Percentiles rank a stretch among this genome's conserved stretches.
These are phyloP conservation scores for Stenoptilia bipunctidactyla DNA, from an alignment of 2,888 invertebrate species.

Conservation along the genomic window DNA sequence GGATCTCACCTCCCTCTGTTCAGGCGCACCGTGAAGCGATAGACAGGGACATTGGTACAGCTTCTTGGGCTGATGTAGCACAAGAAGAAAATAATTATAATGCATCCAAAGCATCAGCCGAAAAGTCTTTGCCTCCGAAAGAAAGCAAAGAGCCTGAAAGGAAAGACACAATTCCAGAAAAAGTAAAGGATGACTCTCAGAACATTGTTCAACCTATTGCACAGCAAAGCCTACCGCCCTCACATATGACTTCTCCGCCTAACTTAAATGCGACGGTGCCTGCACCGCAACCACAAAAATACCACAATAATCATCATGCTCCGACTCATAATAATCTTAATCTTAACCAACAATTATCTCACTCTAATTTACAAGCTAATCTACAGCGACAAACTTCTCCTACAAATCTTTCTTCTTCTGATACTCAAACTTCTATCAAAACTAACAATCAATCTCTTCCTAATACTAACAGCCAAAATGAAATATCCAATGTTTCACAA, in stretches of 20 bases:
- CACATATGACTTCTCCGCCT: neutral
- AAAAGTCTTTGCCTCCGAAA: slow-evolving; percentile 29
- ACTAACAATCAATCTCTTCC: slow-evolving; percentile 21
- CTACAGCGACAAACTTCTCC: slow-evolving; percentile 21
- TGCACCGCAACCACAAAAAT: slow-evolving; percentile 22
- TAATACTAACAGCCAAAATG: slow-evolving; percentile 25
- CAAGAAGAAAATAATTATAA: slow-evolving; percentile 41
- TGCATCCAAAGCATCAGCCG: slow-evolving; percentile 24
- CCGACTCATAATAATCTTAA: neutral
- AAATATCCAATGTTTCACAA: slow-evolving; percentile 27
- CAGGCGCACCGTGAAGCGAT: slow-evolving; percentile 53
- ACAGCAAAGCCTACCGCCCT: neutral
- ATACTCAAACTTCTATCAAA: slow-evolving; percentile 29
- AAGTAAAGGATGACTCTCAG: slow-evolving; percentile 25
- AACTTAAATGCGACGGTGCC: too few species aligned
- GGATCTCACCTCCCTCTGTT: slow-evolving; percentile 46
- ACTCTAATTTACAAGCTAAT: slow-evolving; percentile 22
- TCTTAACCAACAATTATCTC: neutral
- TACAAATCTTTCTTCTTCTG: slow-evolving; percentile 25
- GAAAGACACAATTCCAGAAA: slow-evolving; percentile 21
- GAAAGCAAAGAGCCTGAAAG: slow-evolving; percentile 22
- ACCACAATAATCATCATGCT: neutral
- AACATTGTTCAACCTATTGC: slow-evolving; percentile 12
- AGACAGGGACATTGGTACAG: slow-evolving; percentile 53
- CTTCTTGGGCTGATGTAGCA: slow-evolving; percentile 62